Conservation (phyloP, 2,797 vertebrate genomes). For the Myotis findleyi region DNA sequence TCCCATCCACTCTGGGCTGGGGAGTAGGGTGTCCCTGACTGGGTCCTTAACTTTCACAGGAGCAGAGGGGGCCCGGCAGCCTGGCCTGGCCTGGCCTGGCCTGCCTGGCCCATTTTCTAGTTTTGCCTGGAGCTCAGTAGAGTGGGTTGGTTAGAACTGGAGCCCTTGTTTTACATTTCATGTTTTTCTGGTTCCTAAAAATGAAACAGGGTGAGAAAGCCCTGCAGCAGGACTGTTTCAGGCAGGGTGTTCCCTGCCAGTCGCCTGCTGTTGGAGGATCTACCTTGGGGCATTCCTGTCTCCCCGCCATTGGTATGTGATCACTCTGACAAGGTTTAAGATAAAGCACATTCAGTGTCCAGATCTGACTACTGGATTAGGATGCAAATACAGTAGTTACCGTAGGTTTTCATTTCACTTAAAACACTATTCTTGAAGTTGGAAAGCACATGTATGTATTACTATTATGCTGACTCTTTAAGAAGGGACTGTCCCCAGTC, state of each 20-base stretch:
- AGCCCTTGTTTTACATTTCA: constrained; percentile 57
- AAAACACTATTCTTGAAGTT: neutral
- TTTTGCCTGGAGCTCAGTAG: constrained; percentile 50
- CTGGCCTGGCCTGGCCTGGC: neutral
- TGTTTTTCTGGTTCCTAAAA: constrained; percentile 79
- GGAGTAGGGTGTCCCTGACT: neutral
- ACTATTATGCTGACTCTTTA: neutral
- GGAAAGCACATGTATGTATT: neutral
- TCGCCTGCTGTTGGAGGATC: neutral
- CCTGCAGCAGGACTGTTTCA: constrained; percentile 35
- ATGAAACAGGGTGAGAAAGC: constrained; percentile 44
- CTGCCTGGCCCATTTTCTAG: neutral
- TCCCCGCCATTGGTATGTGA: neutral
- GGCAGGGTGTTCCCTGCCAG: neutral
- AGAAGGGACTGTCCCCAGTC: neutral
- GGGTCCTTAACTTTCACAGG: neutral
- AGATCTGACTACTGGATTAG: neutral
- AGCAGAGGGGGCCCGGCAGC: neutral
- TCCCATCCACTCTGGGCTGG: neutral
- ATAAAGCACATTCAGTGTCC: neutral
- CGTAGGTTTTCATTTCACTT: neutral
- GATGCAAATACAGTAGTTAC: neutral
- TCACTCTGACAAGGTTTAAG: constrained; percentile 39
- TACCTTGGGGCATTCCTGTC: constrained; percentile 10
- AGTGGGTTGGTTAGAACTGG: constrained; percentile 15